Conservation (phyloP, 2,113 vertebrate species). For the Myotis lucifugus region DNA sequence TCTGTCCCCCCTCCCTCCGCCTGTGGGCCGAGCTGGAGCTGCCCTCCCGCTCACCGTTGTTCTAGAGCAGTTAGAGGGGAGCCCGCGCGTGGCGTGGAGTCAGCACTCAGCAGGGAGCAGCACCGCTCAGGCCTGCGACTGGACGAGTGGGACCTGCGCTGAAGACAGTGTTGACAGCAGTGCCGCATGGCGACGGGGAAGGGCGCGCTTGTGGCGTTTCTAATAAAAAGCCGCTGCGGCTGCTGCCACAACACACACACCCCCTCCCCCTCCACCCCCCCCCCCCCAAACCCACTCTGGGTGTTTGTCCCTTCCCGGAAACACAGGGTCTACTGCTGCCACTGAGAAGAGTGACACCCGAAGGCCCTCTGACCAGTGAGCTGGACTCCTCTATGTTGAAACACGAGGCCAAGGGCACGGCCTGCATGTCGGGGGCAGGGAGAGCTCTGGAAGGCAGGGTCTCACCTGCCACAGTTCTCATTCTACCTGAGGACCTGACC, state of each 20-base stretch:
- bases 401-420: rapidly evolving
- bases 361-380: not conserved
- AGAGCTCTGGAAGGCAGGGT: not conserved
- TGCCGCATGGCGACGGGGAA: not conserved
- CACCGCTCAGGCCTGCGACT: not conserved
- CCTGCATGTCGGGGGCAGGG: not conserved
- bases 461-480: not conserved
- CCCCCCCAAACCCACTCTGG: not conserved
- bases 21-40: too few relatives aligned
- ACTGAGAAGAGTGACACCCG: not conserved
- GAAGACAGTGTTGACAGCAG: rapidly evolving
- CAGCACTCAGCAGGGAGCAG: not conserved
- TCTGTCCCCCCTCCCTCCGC: too few relatives aligned
- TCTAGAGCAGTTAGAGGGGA: too few relatives aligned
- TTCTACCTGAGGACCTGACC: not conserved
- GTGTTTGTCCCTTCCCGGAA: not conserved
- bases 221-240: not conserved
- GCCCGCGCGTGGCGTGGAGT: too few relatives aligned
- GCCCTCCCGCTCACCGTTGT: too few relatives aligned
- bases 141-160: not conserved
- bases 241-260: not conserved
- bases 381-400: not conserved
- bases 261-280: too few relatives aligned
- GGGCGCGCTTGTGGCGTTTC: not conserved
- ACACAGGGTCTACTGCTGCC: not conserved